A percentile compares a stretch with the other conserved stretches of the same genome.
Evolutionary conservation across 2,113 vertebrate genomes (phyloP).

Genomic region (Chelonoidis abingdonii): DNA sequence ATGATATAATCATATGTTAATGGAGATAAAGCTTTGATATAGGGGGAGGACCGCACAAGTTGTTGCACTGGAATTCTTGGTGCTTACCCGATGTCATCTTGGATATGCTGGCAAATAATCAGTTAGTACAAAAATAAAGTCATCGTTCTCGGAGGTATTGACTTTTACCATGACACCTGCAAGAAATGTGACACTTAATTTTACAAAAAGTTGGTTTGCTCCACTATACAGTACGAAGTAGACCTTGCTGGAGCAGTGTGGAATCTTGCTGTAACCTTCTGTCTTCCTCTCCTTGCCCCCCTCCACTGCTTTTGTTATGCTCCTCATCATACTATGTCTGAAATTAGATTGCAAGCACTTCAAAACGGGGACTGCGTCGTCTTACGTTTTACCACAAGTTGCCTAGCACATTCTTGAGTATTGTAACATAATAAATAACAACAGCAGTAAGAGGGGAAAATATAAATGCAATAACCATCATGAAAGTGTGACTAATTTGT

Average conservation of each 20-base stretch:
- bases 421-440: not conserved
- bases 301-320: conserved; percentile 37
- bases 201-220: conserved; percentile 2
- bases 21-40: not conserved
- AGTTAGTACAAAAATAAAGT: conserved; percentile 33
- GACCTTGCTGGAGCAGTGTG: not conserved
- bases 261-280: conserved; percentile 1
- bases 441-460: conserved; percentile 45
- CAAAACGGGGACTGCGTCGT: not conserved
- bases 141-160: not conserved
- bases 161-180: conserved; percentile 21
- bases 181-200: conserved; percentile 14
- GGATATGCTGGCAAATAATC: conserved; percentile 17
- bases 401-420: not conserved
- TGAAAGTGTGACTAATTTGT: not conserved
- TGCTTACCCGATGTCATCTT: not conserved
- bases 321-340: conserved; percentile 29
- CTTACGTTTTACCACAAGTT: conserved; percentile 38
- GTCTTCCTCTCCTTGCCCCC: conserved; percentile 8
- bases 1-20: not conserved
- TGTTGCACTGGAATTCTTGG: not conserved
- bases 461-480: conserved; percentile 34
- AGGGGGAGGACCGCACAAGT: not conserved
- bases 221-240: not conserved
- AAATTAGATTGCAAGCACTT: conserved; percentile 55